Evolutionary conservation across 2,113 vertebrate genomes (phyloP), one percentile per base, ranked within the genome.

Genomic region (Rhea pennata): DNA sequence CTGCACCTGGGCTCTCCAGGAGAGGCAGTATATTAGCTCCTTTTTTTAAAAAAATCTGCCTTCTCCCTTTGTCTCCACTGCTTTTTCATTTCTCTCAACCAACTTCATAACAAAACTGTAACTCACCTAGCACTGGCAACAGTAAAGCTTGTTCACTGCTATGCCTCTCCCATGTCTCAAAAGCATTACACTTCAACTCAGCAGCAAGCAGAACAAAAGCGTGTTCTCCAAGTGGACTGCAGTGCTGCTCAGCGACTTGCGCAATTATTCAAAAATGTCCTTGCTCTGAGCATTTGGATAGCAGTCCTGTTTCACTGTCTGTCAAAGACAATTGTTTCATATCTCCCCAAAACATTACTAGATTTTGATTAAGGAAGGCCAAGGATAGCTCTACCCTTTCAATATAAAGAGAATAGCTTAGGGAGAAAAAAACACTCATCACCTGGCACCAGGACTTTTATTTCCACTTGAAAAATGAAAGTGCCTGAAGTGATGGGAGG

Each of bases 291-390:
- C 82, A 61, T 6, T 3, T 9, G 67, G 78, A 64, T 61, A 85
- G 21, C 36, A 31, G 67, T 42, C 89, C 91, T 93, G 94, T 89
- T 83, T 83, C 84, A 69, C 78, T 26, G 67, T 51, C 89, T 96
- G 92, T 77, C 92, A 95, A 72, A 93, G 67, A 85, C 84, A 83
- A 83, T 92, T 88, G 69, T 33, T 74, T 70, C n/a, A 7, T 6
- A 78, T 91, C 84, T 85, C 64, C 87, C 61, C 48, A 71, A 92
- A 96, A 95, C 78, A 96, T 80, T 92, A 95, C 92, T 86, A 85
- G 84, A 87, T 95, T 93, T 93, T 95, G 92, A 93, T 96, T 94
- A 96, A 82, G 92, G 81, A 95, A 95, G 89, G 87, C 85, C 75
- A 93, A 93, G 84, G 78, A 51, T 72, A 76, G 81, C 36, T 87